Evolutionary conservation across 2,888 invertebrate genomes (phyloP).

Genomic region (Aphrophora alni): DNA sequence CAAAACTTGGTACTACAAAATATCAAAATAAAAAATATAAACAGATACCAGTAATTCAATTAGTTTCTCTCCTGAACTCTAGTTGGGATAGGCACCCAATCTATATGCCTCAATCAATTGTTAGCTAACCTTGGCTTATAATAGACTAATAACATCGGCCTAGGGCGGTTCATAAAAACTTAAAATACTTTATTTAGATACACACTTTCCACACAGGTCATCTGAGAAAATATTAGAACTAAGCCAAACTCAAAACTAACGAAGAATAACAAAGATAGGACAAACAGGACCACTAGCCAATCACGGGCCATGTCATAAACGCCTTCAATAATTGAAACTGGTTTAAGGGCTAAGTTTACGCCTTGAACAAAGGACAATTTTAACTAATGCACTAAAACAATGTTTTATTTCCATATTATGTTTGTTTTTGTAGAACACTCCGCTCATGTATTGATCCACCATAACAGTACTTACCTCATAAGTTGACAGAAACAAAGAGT

Average conservation of each 20-base stretch:
- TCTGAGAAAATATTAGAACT: not conserved
- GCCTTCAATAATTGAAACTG: slow-evolving; percentile 2
- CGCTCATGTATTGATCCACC: slow-evolving; percentile 3
- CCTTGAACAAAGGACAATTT: not conserved
- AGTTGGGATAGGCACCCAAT: not conserved
- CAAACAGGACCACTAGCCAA: not conserved
- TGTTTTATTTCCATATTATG: not conserved
- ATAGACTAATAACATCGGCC: not conserved
- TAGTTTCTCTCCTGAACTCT: not conserved
- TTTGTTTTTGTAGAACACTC: not conserved
- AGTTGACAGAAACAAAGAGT: slow-evolving; percentile 47
- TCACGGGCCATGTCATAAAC: slow-evolving; percentile 9
- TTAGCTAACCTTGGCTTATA: not conserved
- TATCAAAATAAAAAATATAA: not conserved
- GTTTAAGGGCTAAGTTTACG: not conserved
- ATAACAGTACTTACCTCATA: slow-evolving; percentile 5
- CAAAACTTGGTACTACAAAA: not conserved
- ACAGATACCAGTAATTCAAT: not conserved
- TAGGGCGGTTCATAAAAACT: not conserved
- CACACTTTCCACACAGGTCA: not conserved
- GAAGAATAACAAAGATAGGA: slow-evolving; percentile 1
- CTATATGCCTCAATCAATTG: not conserved
- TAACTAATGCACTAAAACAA: not conserved
- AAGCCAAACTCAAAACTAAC: not conserved
- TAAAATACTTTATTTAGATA: not conserved